phyloP scores from a whole-genome alignment of 2,113 vertebrate genomes.

The Pavo muticus region DNA sequence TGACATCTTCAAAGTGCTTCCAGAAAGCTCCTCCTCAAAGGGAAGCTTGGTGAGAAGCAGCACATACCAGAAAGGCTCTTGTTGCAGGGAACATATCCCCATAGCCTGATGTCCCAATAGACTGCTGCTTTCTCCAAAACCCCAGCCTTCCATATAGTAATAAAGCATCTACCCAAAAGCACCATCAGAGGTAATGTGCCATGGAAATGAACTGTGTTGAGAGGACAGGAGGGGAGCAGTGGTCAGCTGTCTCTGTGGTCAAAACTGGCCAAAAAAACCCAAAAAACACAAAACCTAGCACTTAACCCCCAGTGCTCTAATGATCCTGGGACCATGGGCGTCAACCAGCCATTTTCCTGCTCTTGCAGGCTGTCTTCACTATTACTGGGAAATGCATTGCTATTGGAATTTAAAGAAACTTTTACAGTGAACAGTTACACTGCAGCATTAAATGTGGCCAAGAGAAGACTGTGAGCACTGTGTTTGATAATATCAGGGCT shows the following conservation, averaged over 20 bases:
- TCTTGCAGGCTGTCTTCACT: neutral
- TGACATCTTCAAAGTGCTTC: neutral
- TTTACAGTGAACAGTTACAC: neutral
- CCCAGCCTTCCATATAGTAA: rapidly evolving
- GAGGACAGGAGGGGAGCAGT: neutral
- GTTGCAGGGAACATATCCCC: neutral
- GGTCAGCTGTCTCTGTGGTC: neutral
- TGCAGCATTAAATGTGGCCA: neutral
- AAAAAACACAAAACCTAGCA: neutral
- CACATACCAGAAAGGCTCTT: neutral
- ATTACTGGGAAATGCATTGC: neutral
- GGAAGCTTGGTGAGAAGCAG: neutral
- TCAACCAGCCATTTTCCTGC: neutral
- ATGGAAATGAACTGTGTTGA: neutral
- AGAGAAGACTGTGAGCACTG: neutral
- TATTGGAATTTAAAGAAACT: neutral
- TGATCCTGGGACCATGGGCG: no score
- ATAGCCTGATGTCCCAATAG: neutral
- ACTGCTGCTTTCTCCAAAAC: neutral
- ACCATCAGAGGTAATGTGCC: rapidly evolving
- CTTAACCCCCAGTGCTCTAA: neutral
- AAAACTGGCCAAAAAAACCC: neutral
- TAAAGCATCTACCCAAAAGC: neutral
- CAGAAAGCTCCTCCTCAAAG: neutral
- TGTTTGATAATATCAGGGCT: neutral